phyloP scores from a whole-genome alignment of 2,888 invertebrate species.

The Teleiodes luculella region DNA sequence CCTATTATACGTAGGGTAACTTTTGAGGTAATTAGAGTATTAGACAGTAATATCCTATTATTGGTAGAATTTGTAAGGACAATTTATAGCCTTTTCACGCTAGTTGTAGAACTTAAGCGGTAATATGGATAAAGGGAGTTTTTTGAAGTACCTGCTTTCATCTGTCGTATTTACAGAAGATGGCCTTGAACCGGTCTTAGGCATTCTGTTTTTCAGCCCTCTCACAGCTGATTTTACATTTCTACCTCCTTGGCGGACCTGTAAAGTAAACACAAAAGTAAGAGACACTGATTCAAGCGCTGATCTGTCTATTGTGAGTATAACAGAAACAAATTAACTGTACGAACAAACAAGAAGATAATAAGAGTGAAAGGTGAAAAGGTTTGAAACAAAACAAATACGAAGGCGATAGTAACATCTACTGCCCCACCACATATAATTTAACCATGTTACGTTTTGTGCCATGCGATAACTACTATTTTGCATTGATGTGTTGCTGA shows the following conservation, averaged over 20 bases:
- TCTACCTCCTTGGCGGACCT: conserved; percentile 72
- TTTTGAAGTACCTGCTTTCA: conserved; percentile 72
- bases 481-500: not conserved
- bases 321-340: too few species aligned
- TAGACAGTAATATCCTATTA: too few species aligned
- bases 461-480: conserved; percentile 56
- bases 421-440: not conserved
- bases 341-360: too few species aligned
- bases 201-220: conserved; percentile 67
- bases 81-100: too few species aligned
- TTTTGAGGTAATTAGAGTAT: too few species aligned
- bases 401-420: too few species aligned
- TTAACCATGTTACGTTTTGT: conserved; percentile 27
- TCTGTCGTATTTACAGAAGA: conserved; percentile 67
- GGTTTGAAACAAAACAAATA: too few species aligned
- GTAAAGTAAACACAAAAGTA: not conserved
- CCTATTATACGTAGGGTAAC: too few species aligned
- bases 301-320: not conserved
- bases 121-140: too few species aligned
- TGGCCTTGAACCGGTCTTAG: conserved; percentile 60
- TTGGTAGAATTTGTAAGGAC: too few species aligned
- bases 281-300: not conserved
- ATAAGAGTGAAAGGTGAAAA: too few species aligned
- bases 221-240: conserved; percentile 68
- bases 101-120: too few species aligned